Evolutionary conservation across 1,140 invertebrate genomes (phyloP), one percentile per base, ranked within the genome.

Genomic region (Papilio machaon): DNA sequence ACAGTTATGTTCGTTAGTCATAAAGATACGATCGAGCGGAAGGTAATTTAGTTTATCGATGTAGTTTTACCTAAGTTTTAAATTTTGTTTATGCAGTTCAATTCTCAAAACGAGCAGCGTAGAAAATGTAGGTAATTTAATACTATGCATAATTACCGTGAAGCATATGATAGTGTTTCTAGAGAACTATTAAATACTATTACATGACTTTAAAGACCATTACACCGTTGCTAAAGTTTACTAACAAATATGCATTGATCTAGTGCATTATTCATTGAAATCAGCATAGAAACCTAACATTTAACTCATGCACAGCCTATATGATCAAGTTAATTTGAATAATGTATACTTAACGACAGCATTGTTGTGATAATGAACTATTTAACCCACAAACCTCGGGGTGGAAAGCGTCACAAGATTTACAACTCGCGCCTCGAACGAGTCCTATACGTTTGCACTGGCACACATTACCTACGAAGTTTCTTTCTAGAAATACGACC

Each of bases 281-380:
- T 77, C 75, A 54, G 77, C 58, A 79, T 67, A 79, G 77, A 79
- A 79, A 79, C 58, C 52, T 60, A 43, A 52, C 54, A 78, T 15
- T 79, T 64, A 46, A 79, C 54, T 64, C 58, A 79, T 79, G 77
- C 58, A 64, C 4, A 43, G 58, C 23, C 35, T 64, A 58, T 64
- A 58, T 43, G 77, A 79, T 79, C n/a, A 64, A 64, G 38, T 79
- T 79, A 79, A 17, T 85, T 92, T 93, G 89, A 92, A 92, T 91
- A 92, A 92, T 90, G 83, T 83, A 92, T 83, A 92, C 91, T 90
- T 88, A 79, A 91, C 86, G 77, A 80, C 76, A 80, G 46, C 84
- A 89, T 92, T 88, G 90, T 93, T 85, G 90, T 92, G 88, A 82
- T 93, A 91, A 93, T 92, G 89, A 88, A 82, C 80, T 76, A 91